These are phyloP conservation scores for Netelia fuscicornis DNA, from an alignment of 2,888 invertebrate genomes.

Conservation along the genomic window DNA sequence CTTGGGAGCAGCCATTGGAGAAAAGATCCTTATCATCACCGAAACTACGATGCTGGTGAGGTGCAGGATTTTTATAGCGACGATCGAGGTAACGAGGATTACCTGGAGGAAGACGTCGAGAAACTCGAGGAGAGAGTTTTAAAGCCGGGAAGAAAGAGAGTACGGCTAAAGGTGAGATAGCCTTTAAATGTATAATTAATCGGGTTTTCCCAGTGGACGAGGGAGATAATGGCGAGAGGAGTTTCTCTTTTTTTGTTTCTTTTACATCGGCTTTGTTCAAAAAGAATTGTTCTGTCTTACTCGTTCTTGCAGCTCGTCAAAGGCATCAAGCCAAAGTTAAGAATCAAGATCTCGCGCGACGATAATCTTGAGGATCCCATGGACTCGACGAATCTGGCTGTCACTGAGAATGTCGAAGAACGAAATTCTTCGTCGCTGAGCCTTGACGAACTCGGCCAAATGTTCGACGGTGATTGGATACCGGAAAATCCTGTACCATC, in stretches of 20 bases:
- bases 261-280: background rate
- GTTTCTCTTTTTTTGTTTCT: background rate
- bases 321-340: constrained; percentile 70
- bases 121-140: constrained; percentile 64
- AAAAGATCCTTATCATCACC: constrained; percentile 58
- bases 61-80: constrained; percentile 58
- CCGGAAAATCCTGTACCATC: constrained; percentile 51
- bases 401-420: background rate
- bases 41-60: constrained; percentile 63
- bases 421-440: constrained; percentile 13
- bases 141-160: constrained; percentile 69
- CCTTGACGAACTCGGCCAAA: constrained; percentile 41
- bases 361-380: constrained; percentile 63
- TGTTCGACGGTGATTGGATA: constrained; percentile 41
- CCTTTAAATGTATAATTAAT: background rate
- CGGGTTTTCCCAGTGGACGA: background rate
- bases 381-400: background rate
- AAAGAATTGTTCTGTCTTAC: background rate
- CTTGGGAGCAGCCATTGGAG: constrained; percentile 44
- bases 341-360: constrained; percentile 75
- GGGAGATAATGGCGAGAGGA: background rate
- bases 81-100: constrained; percentile 63
- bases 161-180: constrained; percentile 73
- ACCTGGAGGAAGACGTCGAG: constrained; percentile 69
- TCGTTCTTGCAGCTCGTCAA: constrained; percentile 69